phyloP scores from a whole-genome alignment of 2,113 vertebrate species.

The Phyllopteryx taeniolatus region DNA sequence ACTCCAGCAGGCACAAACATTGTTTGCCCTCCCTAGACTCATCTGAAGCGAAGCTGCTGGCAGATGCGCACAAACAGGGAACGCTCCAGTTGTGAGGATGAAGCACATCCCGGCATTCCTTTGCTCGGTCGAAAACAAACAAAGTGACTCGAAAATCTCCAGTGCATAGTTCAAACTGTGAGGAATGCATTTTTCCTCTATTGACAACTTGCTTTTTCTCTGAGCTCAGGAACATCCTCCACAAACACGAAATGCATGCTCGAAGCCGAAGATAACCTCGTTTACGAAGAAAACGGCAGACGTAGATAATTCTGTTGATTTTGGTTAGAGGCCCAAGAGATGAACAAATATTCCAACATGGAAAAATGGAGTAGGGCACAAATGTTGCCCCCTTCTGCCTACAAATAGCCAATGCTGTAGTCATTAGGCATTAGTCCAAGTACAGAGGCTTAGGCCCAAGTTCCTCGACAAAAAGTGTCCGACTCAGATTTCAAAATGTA shows the following conservation, averaged over 20 bases:
- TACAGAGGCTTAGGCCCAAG: too few species aligned
- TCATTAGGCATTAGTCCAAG: too few species aligned
- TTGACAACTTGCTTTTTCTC: slow-evolving; percentile 4
- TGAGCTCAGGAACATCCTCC: slow-evolving; percentile 8
- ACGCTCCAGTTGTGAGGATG: slow-evolving; percentile 16
- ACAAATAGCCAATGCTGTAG: background rate
- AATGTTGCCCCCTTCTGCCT: background rate
- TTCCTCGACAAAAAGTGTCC: too few species aligned
- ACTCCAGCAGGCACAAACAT: background rate
- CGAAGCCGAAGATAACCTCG: background rate
- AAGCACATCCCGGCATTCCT: slow-evolving; percentile 6
- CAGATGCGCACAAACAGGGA: background rate
- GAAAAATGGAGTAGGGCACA: too few species aligned
- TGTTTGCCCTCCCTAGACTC: background rate
- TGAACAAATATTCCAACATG: too few species aligned
- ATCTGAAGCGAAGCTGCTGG: slow-evolving; percentile 7
- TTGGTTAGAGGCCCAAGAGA: background rate
- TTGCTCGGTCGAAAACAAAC: slow-evolving; percentile 13
- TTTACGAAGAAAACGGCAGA: background rate
- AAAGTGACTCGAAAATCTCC: background rate
- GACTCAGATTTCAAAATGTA: too few species aligned
- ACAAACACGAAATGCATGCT: slow-evolving; percentile 6
- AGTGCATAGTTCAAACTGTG: slow-evolving; percentile 10
- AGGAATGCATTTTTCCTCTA: background rate
- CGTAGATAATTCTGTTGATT: background rate